Base-by-base conservation (phyloP, 2,113 vertebrate genomes). In the Cochlearius cochlearius region DNA sequence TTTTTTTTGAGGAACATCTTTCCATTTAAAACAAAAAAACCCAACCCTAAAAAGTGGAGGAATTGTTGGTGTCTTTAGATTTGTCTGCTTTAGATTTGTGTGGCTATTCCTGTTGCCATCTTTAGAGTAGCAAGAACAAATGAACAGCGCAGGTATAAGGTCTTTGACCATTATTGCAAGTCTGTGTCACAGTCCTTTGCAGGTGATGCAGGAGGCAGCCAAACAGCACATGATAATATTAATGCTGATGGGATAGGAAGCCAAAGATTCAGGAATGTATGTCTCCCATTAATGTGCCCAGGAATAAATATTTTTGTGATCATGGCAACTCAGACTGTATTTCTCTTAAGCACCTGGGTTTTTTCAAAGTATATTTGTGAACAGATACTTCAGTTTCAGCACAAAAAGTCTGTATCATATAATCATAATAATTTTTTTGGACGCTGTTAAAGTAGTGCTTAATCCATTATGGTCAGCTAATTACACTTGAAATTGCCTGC, bases 381-480 rank as follows among this genome's bases (percentile, higher is more conserved):
- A n/a, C 5, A 58, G 74, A 52, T 76, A 43, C 41, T 43, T 43
- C 41, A 43, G 15, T 43, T 43, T 43, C 41, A 43, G 41, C 41
- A 43, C 41, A 43, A 43, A 43, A 43, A 43, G 11, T 43, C 41
- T 43, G 41, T 43, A 73, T 87, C 50, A 6, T 55, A 7, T n/a
- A 72, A 85, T 60, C 34, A 10, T 52, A 63, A 43, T 29, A 39
- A 9, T 50, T 81, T 74, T 76, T 76, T 77, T 76, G 64, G 71
- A 76, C 76, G 56, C 88, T 86, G 47, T 93, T 93, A 77, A 94
- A 74, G 34, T 86, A 41, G 10, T 72, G 22, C 53, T 88, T 79
- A 91, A 71, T 92, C 75, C 82, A 74, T 92, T 88, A 43, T 27
- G 50, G 81, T 43, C 88, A 90, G 63, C 59, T 92, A 92, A 93